These are phyloP conservation scores for Nomada ruficornis DNA, from an alignment of 2,888 invertebrate species.

Conservation along the genomic window DNA sequence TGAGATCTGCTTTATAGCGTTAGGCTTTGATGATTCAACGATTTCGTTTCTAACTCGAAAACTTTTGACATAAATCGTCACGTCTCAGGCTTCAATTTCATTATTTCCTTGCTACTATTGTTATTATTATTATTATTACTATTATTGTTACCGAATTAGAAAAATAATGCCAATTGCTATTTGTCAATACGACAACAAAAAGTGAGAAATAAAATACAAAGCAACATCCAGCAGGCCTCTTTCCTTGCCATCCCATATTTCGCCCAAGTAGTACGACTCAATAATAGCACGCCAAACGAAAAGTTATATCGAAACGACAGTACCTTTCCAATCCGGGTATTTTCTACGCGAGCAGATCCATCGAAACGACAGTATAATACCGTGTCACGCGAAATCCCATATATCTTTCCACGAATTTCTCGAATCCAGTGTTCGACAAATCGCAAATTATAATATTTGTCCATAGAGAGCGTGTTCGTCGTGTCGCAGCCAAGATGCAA, in stretches of 20 bases:
- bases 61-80: too few relatives aligned
- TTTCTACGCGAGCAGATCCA: not conserved
- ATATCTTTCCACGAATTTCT: constrained; percentile 8
- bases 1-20: not conserved
- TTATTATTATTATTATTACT: too few relatives aligned
- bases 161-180: too few relatives aligned
- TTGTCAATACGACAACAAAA: too few relatives aligned
- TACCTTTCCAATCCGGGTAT: not conserved
- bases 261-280: not conserved
- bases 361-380: not conserved
- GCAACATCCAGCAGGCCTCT: too few relatives aligned
- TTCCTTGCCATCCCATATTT: not conserved
- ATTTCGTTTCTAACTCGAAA: not conserved
- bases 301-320: not conserved
- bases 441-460: too few relatives aligned
- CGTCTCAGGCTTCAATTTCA: not conserved
- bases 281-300: not conserved
- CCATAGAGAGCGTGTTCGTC: too few relatives aligned
- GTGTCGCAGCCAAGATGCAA: not conserved
- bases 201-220: too few relatives aligned
- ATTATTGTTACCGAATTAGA: too few relatives aligned
- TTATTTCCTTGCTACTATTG: too few relatives aligned
- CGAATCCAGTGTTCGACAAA: constrained; percentile 4
- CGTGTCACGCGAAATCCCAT: not conserved
- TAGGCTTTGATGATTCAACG: not conserved